A percentile compares a stretch with the other conserved stretches of the same genome.
These are phyloP conservation scores for Cichlasoma orientale DNA, from an alignment of 2,797 vertebrate species.

Conservation along the genomic window DNA sequence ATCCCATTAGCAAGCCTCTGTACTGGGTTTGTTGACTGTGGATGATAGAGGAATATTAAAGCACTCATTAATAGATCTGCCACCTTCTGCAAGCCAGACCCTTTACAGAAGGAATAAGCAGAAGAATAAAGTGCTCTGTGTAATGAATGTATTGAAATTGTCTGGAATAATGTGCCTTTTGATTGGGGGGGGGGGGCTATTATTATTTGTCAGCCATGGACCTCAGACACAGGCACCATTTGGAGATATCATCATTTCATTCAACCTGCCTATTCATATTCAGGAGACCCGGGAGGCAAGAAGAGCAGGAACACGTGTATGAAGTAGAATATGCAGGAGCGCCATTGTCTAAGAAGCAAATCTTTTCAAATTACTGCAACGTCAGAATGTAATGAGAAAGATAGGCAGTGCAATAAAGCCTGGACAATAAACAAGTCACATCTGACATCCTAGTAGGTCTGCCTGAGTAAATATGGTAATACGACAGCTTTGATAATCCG, in stretches of 20 bases:
- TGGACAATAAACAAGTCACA: slow-evolving; percentile 54
- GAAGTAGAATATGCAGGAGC: slow-evolving; percentile 49
- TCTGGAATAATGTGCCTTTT: slow-evolving; percentile 66
- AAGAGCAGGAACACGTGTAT: slow-evolving; percentile 43
- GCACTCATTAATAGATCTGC: slow-evolving; percentile 45
- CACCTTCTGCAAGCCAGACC: slow-evolving; percentile 46
- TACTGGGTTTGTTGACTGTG: slow-evolving; percentile 43
- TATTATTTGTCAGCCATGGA: slow-evolving; percentile 58
- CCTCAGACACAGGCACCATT: slow-evolving; percentile 52
- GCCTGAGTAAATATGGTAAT: slow-evolving; percentile 60
- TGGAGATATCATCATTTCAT: slow-evolving; percentile 76
- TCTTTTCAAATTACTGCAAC: slow-evolving; percentile 59
- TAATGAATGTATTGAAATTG: slow-evolving; percentile 67
- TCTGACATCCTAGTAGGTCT: slow-evolving; percentile 42
- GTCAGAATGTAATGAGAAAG: slow-evolving; percentile 64
- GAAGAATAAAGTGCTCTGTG: slow-evolving; percentile 42
- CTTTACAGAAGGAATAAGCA: slow-evolving; percentile 49
- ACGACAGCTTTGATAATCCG: slow-evolving; percentile 35
- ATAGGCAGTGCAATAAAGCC: slow-evolving; percentile 61
- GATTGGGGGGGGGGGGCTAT: slow-evolving; percentile 35
- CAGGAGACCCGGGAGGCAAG: slow-evolving; percentile 34
- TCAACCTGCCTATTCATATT: slow-evolving; percentile 76
- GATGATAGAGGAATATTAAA: slow-evolving; percentile 67
- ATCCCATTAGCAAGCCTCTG: slow-evolving; percentile 56
- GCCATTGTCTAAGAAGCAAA: slow-evolving; percentile 48